Evolutionary conservation across 2,797 vertebrate genomes (phyloP), one percentile per base, ranked within the genome.

Genomic region (Pampus argenteus): DNA sequence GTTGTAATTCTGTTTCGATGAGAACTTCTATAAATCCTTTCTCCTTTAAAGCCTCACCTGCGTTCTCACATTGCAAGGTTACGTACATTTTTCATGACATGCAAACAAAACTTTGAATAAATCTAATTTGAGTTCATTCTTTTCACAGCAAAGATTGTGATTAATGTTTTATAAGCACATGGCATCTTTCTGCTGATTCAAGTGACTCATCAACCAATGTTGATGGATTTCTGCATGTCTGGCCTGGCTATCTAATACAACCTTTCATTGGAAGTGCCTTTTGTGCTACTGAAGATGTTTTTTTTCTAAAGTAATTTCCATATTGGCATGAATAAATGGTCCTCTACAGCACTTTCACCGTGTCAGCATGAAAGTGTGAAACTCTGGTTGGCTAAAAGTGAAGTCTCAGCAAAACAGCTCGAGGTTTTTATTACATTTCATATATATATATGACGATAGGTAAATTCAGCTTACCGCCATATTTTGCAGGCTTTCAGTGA

Each of bases 41-140:
- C 34, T 6, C 15, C 9, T 74, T 13, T 50, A 11, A 28, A 22
- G 15, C 25, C 34, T 34, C 36, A 68, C 48, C 58, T 50, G 52
- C 38, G 22, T 50, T 9, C 18, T 25, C 47, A 6, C 38, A 26
- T 44, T 52, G 50, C 51, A n/a, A 52, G 52, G 44, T 76, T n/a
- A 44, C 40, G 49, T 76, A 7, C 63, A 77, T 75, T 28, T 82
- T 78, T 75, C 34, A 84, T 79, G 20, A 36, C 15, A 31, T 22
- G 50, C 66, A 76, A 83, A 81, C 54, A 78, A 40, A 40, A 79
- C 49, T 49, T 28, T 3, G n/a, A 58, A 38, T 11, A 13, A 70
- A 73, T 69, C 42, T 45, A 34, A 76, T 61, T 25, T 34, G 18
- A 71, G 54, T 11, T 44, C 22, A 64, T 49, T 61, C 49, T 44